Percentiles rank a stretch among this genome's conserved stretches.
phyloP scores from a whole-genome alignment of 2,797 vertebrate species.

The Cryptoprocta ferox region DNA sequence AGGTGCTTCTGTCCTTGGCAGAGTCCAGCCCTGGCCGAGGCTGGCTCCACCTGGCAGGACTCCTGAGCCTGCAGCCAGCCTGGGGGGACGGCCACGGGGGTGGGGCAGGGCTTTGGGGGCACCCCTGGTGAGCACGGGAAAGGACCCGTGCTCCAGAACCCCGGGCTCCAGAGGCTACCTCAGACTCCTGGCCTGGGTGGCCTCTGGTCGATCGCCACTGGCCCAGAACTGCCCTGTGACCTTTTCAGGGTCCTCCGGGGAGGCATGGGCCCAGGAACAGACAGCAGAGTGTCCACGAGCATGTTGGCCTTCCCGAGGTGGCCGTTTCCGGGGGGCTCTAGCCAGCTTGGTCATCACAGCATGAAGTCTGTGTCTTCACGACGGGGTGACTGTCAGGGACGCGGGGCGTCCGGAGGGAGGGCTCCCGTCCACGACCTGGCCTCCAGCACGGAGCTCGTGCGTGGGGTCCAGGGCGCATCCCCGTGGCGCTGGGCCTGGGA shows the following conservation, averaged over 20 bases:
- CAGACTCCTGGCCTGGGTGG: not conserved
- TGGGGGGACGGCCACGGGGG: too few relatives aligned
- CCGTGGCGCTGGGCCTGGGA: not conserved
- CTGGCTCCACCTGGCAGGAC: not conserved
- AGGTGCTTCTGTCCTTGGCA: too few relatives aligned
- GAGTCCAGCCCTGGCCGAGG: not conserved
- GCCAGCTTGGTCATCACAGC: not conserved
- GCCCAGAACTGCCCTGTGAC: not conserved
- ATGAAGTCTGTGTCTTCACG: not conserved
- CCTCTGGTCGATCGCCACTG: not conserved
- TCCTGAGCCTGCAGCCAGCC: not conserved
- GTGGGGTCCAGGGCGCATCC: too few relatives aligned
- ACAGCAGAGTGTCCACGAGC: rapidly evolving
- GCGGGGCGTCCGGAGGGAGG: not conserved
- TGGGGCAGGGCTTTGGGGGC: not conserved
- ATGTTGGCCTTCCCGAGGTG: rapidly evolving
- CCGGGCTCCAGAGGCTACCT: not conserved
- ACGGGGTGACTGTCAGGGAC: not conserved
- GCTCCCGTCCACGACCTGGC: not conserved
- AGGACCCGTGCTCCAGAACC: too few relatives aligned
- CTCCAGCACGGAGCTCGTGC: not conserved
- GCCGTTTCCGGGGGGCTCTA: rapidly evolving
- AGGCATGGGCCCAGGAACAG: not conserved
- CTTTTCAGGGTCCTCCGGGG: not conserved
- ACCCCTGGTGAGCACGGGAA: not conserved